Percentiles rank a stretch among this genome's conserved stretches.
phyloP scores from a whole-genome alignment of 2,113 vertebrate genomes.

The Crotalus horridus region DNA sequence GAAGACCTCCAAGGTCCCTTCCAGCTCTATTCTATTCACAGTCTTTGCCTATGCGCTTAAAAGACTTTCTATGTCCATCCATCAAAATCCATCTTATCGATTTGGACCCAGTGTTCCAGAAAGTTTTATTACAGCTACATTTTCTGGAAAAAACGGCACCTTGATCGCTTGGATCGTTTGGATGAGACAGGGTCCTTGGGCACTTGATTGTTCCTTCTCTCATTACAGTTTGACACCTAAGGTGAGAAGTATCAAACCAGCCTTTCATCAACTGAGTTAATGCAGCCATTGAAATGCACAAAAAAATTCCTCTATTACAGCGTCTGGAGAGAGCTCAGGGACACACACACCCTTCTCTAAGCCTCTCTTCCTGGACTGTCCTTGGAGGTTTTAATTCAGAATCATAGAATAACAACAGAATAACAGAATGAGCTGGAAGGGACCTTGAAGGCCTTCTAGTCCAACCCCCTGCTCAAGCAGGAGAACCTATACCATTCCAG shows the following conservation, averaged over 20 bases:
- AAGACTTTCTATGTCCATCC: too few species aligned
- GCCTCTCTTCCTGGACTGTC: conserved; percentile 46
- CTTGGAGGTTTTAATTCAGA: conserved; percentile 46
- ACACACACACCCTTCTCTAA: conserved; percentile 43
- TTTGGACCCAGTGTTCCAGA: too few species aligned
- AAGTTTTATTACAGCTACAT: not conserved
- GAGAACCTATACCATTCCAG: not conserved
- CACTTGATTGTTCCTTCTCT: not conserved
- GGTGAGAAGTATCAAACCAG: not conserved
- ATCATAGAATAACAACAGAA: not conserved
- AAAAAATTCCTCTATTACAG: not conserved
- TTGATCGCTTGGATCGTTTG: not conserved
- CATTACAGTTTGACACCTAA: not conserved
- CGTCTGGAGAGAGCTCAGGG: conserved; percentile 34
- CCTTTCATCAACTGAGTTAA: conserved; percentile 10
- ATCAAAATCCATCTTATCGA: too few species aligned
- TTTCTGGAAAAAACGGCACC: not conserved
- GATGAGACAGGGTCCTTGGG: not conserved
- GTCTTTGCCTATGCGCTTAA: too few species aligned
- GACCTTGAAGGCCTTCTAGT: too few species aligned
- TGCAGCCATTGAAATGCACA: conserved; percentile 12
- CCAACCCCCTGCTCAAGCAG: too few species aligned
- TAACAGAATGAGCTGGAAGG: not conserved
- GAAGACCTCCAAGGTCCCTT: too few species aligned
- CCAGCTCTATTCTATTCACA: too few species aligned